Base-by-base conservation (phyloP, 1,140 invertebrate species). In the Orussus abietinus region DNA sequence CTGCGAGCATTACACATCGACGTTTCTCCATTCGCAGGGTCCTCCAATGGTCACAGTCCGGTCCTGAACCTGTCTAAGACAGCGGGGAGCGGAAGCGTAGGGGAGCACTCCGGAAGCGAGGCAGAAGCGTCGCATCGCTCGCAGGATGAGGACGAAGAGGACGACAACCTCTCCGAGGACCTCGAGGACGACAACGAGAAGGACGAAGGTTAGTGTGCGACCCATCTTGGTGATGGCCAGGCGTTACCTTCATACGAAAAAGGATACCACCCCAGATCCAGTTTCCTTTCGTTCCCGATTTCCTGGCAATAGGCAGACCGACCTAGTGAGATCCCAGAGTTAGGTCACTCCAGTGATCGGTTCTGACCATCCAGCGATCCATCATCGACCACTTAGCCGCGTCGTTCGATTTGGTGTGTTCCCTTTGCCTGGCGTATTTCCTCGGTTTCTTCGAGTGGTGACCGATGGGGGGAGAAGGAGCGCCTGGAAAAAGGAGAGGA, bases 51-150 rank as follows among this genome's bases (percentile, higher is more conserved):
- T 17, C 88, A 90, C 72, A 92, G 89, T 81, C 90, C 90, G 28
- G 89, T 92, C 25, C 69, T 93, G 46, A 93, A 93, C 69, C 74
- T 93, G 12, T 92, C 89, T 3, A 92, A 93, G 72, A 88, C 85
- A 19, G 87, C 86, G 34, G 80, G 73, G 62, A 82, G 73, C 65
- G 80, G 75, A 60, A 86, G 77, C 60, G 83, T 77, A 38, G 79
- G 75, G 50, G 79, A 81, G 46, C 78, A 80, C 56, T 81, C 74
- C 40, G 80, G 77, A 39, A 81, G 79, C 57, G 79, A 80, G 54
- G 76, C 74, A 44, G 82, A 73, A 44, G 80, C 61, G 64, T 80
- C 63, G 64, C 77, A 81, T 19, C 75, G 76, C 48, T 81, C 80
- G n/a, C 77, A 77, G 31, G 79, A 81, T 36, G 80, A 84, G 45